A percentile compares a stretch with the other conserved stretches of the same genome.
phyloP scores from a whole-genome alignment of 2,888 invertebrate species.

The Callosobruchus maculatus region DNA sequence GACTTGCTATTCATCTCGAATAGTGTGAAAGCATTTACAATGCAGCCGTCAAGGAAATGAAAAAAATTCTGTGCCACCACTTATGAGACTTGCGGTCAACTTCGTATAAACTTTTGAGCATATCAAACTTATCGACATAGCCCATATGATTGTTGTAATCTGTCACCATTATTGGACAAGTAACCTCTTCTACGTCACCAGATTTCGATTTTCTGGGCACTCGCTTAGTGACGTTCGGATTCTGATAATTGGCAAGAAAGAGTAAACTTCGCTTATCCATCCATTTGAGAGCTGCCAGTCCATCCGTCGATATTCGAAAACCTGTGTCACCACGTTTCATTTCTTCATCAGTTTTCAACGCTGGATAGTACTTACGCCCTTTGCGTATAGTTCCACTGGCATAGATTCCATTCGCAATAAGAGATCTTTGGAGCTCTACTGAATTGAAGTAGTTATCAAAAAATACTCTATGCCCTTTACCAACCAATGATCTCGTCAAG shows the following conservation, averaged over 20 bases:
- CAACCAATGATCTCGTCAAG: background rate
- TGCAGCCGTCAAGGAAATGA: background rate
- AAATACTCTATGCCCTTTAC: background rate
- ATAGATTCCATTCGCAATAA: background rate
- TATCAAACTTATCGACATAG: constrained; percentile 1
- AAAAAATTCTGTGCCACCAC: too few relatives aligned
- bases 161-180: background rate
- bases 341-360: background rate
- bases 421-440: background rate
- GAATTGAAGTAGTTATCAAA: constrained; percentile 3
- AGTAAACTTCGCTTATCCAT: too few relatives aligned
- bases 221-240: too few relatives aligned
- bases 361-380: too few relatives aligned
- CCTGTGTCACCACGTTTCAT: background rate
- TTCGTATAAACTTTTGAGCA: background rate
- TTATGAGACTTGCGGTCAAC: background rate
- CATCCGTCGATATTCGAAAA: too few relatives aligned
- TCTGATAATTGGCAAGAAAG: too few relatives aligned
- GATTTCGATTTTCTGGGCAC: too few relatives aligned
- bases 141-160: constrained; percentile 1
- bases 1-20: background rate
- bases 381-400: background rate
- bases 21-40: background rate
- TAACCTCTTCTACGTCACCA: too few relatives aligned
- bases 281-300: background rate